Conservation (phyloP, 1,140 invertebrate species). For the Atopsyche davidsoni region DNA sequence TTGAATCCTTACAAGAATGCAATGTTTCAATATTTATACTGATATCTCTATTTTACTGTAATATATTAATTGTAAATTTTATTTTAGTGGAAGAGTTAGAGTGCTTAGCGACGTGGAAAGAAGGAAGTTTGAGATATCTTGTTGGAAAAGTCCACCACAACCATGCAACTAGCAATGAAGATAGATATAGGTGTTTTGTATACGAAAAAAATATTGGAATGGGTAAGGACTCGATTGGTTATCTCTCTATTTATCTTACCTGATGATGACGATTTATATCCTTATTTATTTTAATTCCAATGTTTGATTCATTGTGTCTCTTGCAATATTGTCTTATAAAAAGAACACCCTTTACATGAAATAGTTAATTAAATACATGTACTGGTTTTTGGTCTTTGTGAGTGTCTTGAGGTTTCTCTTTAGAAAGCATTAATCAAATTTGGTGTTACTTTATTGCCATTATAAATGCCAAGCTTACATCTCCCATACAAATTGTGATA, state of each 20-base stretch:
- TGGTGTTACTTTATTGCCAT: too few relatives aligned
- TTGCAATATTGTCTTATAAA: too few relatives aligned
- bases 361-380: too few relatives aligned
- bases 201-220: constrained; percentile 69
- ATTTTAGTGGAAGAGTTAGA: constrained; percentile 71
- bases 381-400: too few relatives aligned
- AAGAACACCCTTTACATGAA: too few relatives aligned
- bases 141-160: constrained; percentile 72
- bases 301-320: neutral
- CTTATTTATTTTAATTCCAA: neutral
- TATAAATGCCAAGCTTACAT: too few relatives aligned
- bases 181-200: constrained; percentile 87
- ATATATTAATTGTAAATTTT: constrained; percentile 11
- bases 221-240: constrained; percentile 34
- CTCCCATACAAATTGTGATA: too few relatives aligned
- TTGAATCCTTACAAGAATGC: constrained; percentile 1
- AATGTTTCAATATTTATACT: constrained; percentile 1
- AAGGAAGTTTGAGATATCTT: constrained; percentile 74
- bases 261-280: neutral
- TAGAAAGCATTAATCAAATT: too few relatives aligned
- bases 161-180: constrained; percentile 83
- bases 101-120: constrained; percentile 79
- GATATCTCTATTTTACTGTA: neutral
- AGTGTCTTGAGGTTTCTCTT: too few relatives aligned
- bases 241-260: neutral